Evolutionary conservation across 2,888 invertebrate species (phyloP), one percentile per base, ranked within the genome.

Genomic region (Parnassius apollo): DNA sequence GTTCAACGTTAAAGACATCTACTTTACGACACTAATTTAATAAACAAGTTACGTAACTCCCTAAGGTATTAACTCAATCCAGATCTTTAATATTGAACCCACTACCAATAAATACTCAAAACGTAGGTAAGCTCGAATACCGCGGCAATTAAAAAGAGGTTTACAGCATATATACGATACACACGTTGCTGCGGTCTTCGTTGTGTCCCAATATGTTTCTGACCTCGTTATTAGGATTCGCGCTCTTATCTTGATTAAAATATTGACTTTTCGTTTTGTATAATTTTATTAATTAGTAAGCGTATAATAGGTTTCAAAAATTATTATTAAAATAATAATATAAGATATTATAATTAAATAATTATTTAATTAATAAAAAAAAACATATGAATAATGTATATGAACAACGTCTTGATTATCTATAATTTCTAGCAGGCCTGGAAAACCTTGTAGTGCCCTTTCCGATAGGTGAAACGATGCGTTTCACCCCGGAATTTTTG

Each of bases 231-330:
- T 44, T 44, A 10, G 11, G 48, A 12, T 13, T 12, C 1, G 18
- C 8, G 49, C 49, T 49, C 12, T 49, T 49, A 49, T 49, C 9
- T 49, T 49, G 49, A 49, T 49, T 49, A n/a, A 49, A 49, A 7
- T 49, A 18, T 49, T 4, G 49, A 49, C 12, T 49, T 49, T 49
- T 49, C 12, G 9, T 13, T 49, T 49, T 8, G 13, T 11, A 35
- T 35, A 35, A 35, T 35, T 35, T 25, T 25, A 25, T 4, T 25
- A 2, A 4, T 25, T 7, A 25, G 25, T 25, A 25, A 25, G 25
- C 25, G 25, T 25, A 35, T 35, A 7, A 35, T 7, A 35, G 7
- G 1, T 35, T 35, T 3, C 35, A 35, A 35, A 35, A 35, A 35
- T 35, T 35, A 35, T 35, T 7, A 35, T 35, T 7, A 7, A 35